Evolutionary conservation across 1,140 invertebrate genomes (phyloP), one percentile per base, ranked within the genome.

Genomic region (Camponotus floridanus): DNA sequence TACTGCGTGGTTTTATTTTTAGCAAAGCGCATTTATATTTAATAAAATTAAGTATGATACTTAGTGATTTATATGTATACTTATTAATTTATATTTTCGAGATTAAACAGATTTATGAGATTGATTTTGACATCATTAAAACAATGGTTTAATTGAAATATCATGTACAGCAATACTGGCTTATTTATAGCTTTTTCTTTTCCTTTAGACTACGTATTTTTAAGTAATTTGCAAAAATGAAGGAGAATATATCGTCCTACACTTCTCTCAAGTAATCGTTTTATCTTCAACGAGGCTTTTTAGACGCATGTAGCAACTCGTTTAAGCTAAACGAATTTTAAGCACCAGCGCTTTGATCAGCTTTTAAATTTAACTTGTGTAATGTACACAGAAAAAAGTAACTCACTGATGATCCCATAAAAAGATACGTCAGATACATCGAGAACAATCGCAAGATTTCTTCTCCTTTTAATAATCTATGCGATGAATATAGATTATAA

Each of bases 261-360:
- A 36, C 21, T 26, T 62, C 45, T 39, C 57, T 39, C 48, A 51
- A n/a, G 65, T 83, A 88, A 88, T 88, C 64, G 79, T 90, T 88
- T 78, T 70, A 59, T 80, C 59, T 68, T 89, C 86, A 89, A 89
- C 88, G 76, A 87, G 62, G 42, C 33, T 64, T 51, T 51, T 73
- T 83, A 78, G 62, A 61, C 85, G 78, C 68, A 80, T 11, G 45
- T 68, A 73, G 87, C 71, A 76, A 76, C 42, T 80, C 51, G 87
- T n/a, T 65, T 45, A 45, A 48, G 61, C 57, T 70, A 57, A 88
- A 89, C 88, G 84, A 88, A 84, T 78, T 86, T 89, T 89, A 85
- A 89, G 15, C 59, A 74, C 39, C n/a, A 45, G 31, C 59, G n/a
- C 42, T 79, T 80, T 80, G 76, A 57, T 71, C 71, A 39, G 59